These are phyloP conservation scores for Megaceryle maxima DNA, from an alignment of 2,113 vertebrate species.

Conservation along the genomic window DNA sequence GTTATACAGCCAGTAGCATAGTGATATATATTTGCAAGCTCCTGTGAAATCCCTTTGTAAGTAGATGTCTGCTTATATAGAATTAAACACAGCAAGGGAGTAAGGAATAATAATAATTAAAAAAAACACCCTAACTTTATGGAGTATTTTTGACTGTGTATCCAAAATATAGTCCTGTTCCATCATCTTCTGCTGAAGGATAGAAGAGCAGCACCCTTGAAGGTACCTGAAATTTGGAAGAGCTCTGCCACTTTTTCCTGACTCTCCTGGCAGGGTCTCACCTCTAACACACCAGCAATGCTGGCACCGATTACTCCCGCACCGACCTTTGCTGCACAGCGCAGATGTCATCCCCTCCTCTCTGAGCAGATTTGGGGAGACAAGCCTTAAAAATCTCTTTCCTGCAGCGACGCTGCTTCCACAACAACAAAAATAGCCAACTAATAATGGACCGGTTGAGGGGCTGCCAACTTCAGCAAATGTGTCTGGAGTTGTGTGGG, in stretches of 20 bases:
- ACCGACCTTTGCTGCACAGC: rapidly evolving
- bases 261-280: rapidly evolving
- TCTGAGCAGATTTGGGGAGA: neutral
- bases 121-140: neutral
- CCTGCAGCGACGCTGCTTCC: neutral
- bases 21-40: neutral
- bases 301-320: neutral
- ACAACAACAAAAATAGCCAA: neutral
- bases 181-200: neutral
- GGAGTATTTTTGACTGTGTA: neutral
- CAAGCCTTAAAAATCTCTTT: neutral
- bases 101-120: neutral
- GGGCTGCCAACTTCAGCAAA: neutral
- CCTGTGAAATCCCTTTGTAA: neutral
- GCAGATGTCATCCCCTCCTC: rapidly evolving
- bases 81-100: neutral
- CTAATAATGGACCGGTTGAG: neutral
- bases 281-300: neutral
- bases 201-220: rapidly evolving
- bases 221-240: neutral
- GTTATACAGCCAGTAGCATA: neutral
- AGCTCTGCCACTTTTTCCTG: neutral
- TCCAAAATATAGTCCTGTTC: neutral
- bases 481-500: neutral
- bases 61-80: neutral